A percentile compares a stretch with the other conserved stretches of the same genome.
Evolutionary conservation across 2,113 vertebrate species (phyloP).

Genomic region (Cheirogaleus medius): DNA sequence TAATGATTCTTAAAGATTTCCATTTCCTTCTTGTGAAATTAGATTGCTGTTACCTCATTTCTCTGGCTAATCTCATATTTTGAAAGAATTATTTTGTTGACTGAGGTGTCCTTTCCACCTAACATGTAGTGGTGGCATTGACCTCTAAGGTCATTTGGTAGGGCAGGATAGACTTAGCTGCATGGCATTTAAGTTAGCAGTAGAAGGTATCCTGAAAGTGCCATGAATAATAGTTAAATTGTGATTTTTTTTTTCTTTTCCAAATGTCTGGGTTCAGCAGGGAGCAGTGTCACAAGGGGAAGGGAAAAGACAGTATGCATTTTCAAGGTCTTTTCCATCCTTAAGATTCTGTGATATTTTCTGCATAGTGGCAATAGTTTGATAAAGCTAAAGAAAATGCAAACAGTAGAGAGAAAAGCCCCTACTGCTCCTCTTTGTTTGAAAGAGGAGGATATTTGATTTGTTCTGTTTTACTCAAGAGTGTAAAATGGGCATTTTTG

Average conservation of each 20-base stretch:
- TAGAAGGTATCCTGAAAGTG: conserved; percentile 1
- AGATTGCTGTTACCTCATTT: background rate
- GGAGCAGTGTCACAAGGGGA: background rate
- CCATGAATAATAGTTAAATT: background rate
- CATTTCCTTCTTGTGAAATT: background rate
- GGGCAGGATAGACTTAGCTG: background rate
- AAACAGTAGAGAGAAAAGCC: background rate
- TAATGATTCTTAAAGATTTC: conserved; percentile 21
- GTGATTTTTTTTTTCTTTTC: background rate
- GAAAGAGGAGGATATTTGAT: conserved; percentile 16
- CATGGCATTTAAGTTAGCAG: conserved; percentile 9
- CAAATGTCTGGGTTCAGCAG: conserved; percentile 2
- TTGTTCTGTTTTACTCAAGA: background rate
- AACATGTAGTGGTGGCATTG: background rate
- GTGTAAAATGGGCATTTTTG: conserved; percentile 38
- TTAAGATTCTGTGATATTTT: conserved; percentile 23
- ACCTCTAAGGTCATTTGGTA: background rate
- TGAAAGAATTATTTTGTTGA: background rate
- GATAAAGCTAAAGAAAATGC: conserved; percentile 39
- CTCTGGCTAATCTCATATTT: background rate
- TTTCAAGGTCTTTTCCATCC: background rate
- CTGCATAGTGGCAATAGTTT: background rate
- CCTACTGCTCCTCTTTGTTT: background rate
- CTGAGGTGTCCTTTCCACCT: background rate
- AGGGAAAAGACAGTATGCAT: background rate